Evolutionary conservation across 2,113 vertebrate genomes (phyloP).

Genomic region (Rhea pennata): DNA sequence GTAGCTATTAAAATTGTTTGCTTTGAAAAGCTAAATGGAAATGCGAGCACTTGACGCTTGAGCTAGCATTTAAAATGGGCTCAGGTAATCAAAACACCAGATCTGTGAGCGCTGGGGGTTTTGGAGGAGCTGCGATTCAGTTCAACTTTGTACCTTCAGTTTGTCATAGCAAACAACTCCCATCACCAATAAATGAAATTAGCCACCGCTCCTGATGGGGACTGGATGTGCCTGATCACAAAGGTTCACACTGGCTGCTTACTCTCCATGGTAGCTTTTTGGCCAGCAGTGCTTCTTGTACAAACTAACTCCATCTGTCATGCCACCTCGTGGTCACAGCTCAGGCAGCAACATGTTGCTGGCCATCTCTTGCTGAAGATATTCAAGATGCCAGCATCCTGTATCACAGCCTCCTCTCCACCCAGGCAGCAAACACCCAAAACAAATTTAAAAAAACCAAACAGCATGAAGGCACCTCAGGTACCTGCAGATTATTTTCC

Average conservation of each 20-base stretch:
- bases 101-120: not conserved
- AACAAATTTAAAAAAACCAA: not conserved
- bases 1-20: constrained; percentile 49
- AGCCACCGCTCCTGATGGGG: not conserved
- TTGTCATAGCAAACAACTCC: not conserved
- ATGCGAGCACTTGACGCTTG: not conserved
- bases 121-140: not conserved
- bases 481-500: not conserved
- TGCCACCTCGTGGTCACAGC: not conserved
- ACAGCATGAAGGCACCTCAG: not conserved
- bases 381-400: not conserved
- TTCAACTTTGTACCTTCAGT: not conserved
- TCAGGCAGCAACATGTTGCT: not conserved
- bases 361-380: not conserved
- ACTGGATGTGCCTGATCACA: not conserved
- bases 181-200: not conserved
- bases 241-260: not conserved
- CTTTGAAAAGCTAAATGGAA: constrained; percentile 40
- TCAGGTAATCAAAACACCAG: constrained; percentile 38
- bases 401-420: not conserved
- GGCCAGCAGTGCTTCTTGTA: not conserved
- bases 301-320: not conserved
- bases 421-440: not conserved
- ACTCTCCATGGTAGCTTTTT: not conserved
- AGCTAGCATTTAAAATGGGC: constrained; percentile 35